These are phyloP conservation scores for Antrozous pallidus DNA, from an alignment of 2,797 vertebrate genomes.

Conservation along the genomic window DNA sequence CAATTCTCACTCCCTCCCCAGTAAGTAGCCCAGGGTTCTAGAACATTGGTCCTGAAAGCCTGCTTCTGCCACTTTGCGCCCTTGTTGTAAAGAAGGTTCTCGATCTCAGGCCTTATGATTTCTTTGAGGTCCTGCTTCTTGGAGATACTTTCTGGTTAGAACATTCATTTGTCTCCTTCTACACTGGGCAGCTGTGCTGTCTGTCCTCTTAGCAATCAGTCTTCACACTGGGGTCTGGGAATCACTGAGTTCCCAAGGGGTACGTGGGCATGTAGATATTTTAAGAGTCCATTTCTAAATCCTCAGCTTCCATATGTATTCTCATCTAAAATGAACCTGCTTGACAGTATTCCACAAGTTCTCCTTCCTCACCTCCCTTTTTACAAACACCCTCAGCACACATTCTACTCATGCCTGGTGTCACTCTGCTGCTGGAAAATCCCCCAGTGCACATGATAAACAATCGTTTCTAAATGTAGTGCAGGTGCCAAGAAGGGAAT, in stretches of 20 bases:
- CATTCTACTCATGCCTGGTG: accelerated
- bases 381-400: neutral
- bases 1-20: neutral
- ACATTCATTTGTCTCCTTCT: neutral
- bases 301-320: neutral
- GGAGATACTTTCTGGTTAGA: neutral
- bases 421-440: neutral
- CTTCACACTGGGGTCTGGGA: neutral
- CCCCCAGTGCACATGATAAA: neutral
- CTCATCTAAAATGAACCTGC: neutral
- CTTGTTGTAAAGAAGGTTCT: neutral
- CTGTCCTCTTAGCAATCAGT: neutral
- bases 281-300: neutral
- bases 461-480: neutral
- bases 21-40: neutral
- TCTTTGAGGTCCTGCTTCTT: neutral
- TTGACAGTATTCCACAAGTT: neutral
- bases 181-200: neutral
- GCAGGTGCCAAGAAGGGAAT: neutral
- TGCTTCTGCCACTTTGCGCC: too few species aligned
- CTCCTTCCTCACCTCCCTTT: neutral
- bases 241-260: neutral
- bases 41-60: neutral
- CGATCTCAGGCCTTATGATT: neutral
- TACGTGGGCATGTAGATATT: neutral